These are phyloP conservation scores for Sanderia malayensis DNA, from an alignment of 30 jellyfish, hydroid and myxozoan genomes.

Conservation along the genomic window DNA sequence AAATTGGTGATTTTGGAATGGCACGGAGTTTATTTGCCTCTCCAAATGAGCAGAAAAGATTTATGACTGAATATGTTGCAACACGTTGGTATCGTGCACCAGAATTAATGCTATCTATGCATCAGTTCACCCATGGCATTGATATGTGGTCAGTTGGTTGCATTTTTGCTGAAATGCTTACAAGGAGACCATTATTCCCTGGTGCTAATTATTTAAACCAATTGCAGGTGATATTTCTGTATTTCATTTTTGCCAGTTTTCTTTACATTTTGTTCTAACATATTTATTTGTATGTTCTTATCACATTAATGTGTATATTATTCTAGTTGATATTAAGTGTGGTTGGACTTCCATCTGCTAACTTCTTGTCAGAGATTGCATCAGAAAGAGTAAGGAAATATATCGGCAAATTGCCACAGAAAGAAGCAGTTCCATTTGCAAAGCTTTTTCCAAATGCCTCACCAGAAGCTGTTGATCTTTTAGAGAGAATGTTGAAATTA, in stretches of 20 bases:
- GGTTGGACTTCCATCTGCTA: conserved; percentile 92
- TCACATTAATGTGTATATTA: too few species aligned
- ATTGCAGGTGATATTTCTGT: conserved; percentile 66
- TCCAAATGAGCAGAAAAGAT: conserved; percentile 85
- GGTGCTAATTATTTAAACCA: conserved; percentile 92
- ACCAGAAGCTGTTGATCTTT: conserved; percentile 54
- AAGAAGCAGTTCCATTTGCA: conserved; percentile 83
- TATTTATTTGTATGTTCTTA: too few species aligned
- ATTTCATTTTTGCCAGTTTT: neutral
- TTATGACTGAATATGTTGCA: conserved; percentile 94
- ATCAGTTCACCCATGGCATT: conserved; percentile 86
- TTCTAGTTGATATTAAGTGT: conserved; percentile 84
- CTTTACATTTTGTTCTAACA: too few species aligned
- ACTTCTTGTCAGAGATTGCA: conserved; percentile 72
- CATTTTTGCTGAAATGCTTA: conserved; percentile 92
- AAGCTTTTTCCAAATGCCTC: conserved; percentile 78
- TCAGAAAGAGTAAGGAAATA: conserved; percentile 92
- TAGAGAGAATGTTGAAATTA: conserved; percentile 57
- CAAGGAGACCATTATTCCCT: conserved; percentile 82
- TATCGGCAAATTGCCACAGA: conserved; percentile 80
- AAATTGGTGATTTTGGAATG: conserved; percentile 97
- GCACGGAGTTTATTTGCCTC: conserved; percentile 91
- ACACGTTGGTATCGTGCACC: conserved; percentile 99
- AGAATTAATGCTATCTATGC: conserved; percentile 88
- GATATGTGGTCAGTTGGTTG: conserved; percentile 98